A percentile compares a stretch with the other conserved stretches of the same genome.
phyloP scores from a whole-genome alignment of 2,113 vertebrate genomes.

The Seriola dumerili region DNA sequence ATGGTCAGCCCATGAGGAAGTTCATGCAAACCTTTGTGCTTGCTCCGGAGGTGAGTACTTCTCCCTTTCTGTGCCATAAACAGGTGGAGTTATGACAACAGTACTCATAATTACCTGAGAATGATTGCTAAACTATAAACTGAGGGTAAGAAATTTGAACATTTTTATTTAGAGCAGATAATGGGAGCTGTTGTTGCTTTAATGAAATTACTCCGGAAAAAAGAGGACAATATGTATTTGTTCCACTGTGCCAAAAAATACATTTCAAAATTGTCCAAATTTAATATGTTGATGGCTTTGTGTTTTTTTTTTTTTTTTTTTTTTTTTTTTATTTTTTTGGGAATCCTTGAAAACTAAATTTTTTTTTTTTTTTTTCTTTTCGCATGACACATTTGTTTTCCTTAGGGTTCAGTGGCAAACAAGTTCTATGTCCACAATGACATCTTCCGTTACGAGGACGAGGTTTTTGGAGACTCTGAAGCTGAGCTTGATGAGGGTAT shows the following conservation, averaged over 20 bases:
- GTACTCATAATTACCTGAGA: not conserved
- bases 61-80: not conserved
- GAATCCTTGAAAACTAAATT: not conserved
- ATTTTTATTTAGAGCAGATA: not conserved
- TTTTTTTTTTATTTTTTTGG: not conserved
- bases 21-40: slow-evolving; percentile 99
- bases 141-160: not conserved
- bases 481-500: slow-evolving; percentile 96
- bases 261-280: not conserved
- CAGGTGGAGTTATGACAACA: not conserved
- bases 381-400: slow-evolving; percentile 1
- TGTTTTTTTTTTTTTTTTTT: not conserved
- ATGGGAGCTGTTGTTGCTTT: not conserved
- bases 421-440: slow-evolving; percentile 99
- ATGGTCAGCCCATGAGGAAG: slow-evolving; percentile 96
- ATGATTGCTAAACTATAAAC: not conserved
- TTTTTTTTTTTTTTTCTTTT: not conserved
- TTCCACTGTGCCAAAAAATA: not conserved
- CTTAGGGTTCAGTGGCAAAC: slow-evolving; percentile 96
- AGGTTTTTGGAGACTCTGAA: slow-evolving; percentile 98
- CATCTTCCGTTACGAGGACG: slow-evolving; percentile 99
- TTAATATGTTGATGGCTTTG: not conserved
- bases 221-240: not conserved
- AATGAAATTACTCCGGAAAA: not conserved
- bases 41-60: slow-evolving; percentile 90